Percentiles rank a stretch among this genome's conserved stretches.
Conservation (phyloP, 2,888 invertebrate genomes). For the Diaperis boleti region DNA sequence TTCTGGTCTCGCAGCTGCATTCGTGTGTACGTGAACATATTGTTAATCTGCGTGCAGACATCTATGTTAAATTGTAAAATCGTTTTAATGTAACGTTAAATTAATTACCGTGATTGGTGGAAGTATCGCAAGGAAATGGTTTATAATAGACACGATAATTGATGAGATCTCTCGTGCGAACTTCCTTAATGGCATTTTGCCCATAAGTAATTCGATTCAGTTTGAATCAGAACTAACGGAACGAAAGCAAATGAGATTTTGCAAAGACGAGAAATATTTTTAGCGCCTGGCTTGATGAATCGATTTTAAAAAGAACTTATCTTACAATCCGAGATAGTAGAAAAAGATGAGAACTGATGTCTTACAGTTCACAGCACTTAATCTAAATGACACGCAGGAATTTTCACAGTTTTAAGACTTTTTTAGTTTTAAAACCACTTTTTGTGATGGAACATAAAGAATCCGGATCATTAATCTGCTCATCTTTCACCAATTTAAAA, state of each 20-base stretch:
- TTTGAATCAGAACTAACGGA: conserved; percentile 32
- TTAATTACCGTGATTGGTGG: conserved; percentile 26
- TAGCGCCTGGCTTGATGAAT: conserved; percentile 7
- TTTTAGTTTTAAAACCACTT: conserved; percentile 8
- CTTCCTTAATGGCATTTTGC: conserved; percentile 34
- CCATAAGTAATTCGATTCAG: conserved; percentile 36
- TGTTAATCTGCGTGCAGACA: conserved; percentile 11
- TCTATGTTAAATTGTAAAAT: conserved; percentile 10
- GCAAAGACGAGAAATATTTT: conserved; percentile 26
- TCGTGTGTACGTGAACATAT: conserved; percentile 22
- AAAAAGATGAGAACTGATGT: conserved; percentile 10
- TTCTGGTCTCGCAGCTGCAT: conserved; percentile 37
- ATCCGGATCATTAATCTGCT: neutral
- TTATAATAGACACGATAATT: conserved; percentile 28
- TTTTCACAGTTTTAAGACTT: neutral
- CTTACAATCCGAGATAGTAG: neutral
- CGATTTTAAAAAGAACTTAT: conserved; percentile 8
- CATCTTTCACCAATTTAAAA: neutral
- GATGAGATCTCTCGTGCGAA: conserved; percentile 30
- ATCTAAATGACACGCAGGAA: conserved; percentile 16
- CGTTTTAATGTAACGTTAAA: conserved; percentile 5
- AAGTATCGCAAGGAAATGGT: conserved; percentile 34
- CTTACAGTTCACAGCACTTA: conserved; percentile 24
- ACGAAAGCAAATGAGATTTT: conserved; percentile 23
- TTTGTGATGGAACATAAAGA: neutral